These are phyloP conservation scores for Sardinella longiceps DNA, from an alignment of 2,797 vertebrate genomes.

Conservation along the genomic window DNA sequence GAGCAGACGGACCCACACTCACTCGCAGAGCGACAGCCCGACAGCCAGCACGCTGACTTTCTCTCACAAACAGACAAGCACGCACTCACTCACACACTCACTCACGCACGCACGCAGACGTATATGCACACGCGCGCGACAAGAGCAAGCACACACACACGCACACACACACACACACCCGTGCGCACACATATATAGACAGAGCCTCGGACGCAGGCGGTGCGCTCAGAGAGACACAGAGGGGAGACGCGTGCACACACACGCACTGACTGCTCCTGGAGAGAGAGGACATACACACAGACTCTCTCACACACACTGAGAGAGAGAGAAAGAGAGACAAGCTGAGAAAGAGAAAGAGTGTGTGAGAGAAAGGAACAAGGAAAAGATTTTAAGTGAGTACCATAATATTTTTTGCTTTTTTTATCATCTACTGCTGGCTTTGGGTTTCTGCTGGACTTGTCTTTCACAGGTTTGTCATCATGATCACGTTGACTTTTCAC, in stretches of 20 bases:
- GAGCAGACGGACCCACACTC: no score
- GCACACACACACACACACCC: constrained; percentile 17
- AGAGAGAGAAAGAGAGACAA: background rate
- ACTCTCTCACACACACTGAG: constrained; percentile 19
- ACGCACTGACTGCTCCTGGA: constrained; percentile 44
- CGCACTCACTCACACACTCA: constrained; percentile 12
- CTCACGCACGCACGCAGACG: background rate
- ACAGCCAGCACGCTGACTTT: constrained; percentile 42
- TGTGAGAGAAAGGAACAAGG: constrained; percentile 37
- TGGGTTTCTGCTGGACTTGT: constrained; percentile 33
- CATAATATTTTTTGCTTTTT: constrained; percentile 39
- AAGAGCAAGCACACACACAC: background rate
- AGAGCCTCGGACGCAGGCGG: constrained; percentile 32
- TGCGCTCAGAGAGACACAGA: background rate
- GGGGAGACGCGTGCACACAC: background rate
- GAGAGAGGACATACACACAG: constrained; percentile 43
- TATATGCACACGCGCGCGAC: constrained; percentile 25
- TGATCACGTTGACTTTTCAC: constrained; percentile 2
- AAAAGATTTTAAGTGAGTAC: constrained; percentile 62
- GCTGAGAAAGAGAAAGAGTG: background rate
- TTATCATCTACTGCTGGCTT: constrained; percentile 18
- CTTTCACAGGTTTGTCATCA: background rate
- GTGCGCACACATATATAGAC: constrained; percentile 44
- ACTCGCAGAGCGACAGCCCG: constrained; percentile 30
- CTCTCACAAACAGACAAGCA: constrained; percentile 23